Conservation (phyloP, 1,140 invertebrate genomes). For the Trichonephila clavipes region DNA sequence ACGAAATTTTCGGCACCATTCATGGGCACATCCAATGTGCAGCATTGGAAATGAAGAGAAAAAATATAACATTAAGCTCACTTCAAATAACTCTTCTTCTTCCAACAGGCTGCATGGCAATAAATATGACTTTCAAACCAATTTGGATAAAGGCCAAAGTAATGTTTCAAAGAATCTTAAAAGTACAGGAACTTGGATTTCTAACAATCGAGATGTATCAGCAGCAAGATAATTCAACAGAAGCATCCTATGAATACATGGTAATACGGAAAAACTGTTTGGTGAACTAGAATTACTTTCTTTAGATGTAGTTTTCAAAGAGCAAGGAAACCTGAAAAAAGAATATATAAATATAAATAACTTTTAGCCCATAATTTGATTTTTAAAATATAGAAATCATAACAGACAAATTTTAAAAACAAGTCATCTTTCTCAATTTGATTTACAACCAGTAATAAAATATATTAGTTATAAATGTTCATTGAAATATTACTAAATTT, state of each 20-base stretch:
- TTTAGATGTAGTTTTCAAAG: neutral
- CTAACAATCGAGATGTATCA: too few relatives aligned
- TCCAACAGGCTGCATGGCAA: neutral
- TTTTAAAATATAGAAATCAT: too few relatives aligned
- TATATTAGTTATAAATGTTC: too few relatives aligned
- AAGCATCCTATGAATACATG: neutral
- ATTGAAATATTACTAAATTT: too few relatives aligned
- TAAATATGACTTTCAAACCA: neutral
- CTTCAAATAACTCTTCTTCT: neutral
- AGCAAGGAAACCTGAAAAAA: too few relatives aligned
- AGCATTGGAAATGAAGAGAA: neutral
- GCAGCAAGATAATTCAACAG: too few relatives aligned
- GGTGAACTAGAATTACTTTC: neutral
- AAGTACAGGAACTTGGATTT: neutral
- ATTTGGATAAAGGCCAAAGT: neutral
- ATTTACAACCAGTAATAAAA: too few relatives aligned
- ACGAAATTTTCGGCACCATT: slow-evolving; percentile 74
- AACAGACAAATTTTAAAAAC: too few relatives aligned
- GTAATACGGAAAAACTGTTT: neutral
- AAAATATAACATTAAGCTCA: neutral
- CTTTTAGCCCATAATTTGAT: too few relatives aligned
- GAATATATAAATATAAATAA: too few relatives aligned
- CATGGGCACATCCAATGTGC: slow-evolving; percentile 57
- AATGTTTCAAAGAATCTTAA: neutral
- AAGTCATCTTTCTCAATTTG: too few relatives aligned